phyloP scores from a whole-genome alignment of 1,140 invertebrate species.

The Zelostemma sp. region DNA sequence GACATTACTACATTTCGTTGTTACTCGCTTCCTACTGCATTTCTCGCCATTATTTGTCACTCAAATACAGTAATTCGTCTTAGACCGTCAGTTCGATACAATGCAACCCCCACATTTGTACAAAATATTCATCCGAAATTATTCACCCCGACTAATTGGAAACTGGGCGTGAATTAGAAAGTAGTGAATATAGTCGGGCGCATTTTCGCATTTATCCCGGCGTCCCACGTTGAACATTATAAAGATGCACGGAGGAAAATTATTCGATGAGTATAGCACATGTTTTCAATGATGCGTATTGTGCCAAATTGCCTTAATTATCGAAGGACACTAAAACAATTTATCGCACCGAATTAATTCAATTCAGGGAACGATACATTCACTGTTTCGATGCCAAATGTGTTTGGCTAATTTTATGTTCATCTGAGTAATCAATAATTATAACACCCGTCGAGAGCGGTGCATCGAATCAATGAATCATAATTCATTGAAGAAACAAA shows the following conservation, averaged over 20 bases:
- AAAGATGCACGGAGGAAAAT: not conserved
- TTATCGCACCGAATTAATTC: conserved; percentile 37
- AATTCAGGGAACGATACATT: conserved; percentile 34
- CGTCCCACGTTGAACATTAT: not conserved
- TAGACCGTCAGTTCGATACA: not conserved
- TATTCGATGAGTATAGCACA: conserved; percentile 1
- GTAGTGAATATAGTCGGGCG: too few relatives aligned
- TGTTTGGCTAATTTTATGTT: conserved; percentile 41
- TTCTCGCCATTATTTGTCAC: conserved; percentile 33
- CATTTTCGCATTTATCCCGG: not conserved
- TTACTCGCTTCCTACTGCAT: conserved; percentile 30
- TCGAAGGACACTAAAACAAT: conserved; percentile 31
- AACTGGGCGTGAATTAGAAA: too few relatives aligned
- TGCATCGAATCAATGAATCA: too few relatives aligned
- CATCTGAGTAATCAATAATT: conserved; percentile 47
- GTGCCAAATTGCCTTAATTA: conserved; percentile 36
- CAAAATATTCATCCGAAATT: not conserved
- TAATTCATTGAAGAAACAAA: too few relatives aligned
- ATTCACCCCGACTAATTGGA: too few relatives aligned
- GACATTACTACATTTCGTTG: conserved; percentile 32
- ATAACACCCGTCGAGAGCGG: conserved; percentile 33
- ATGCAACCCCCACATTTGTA: not conserved
- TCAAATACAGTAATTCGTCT: conserved; percentile 16
- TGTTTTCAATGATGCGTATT: conserved; percentile 15
- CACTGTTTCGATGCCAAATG: conserved; percentile 28